A percentile compares a stretch with the other conserved stretches of the same genome.
Evolutionary conservation across 2,888 invertebrate genomes (phyloP).

Genomic region (Cacoxenus indagator): DNA sequence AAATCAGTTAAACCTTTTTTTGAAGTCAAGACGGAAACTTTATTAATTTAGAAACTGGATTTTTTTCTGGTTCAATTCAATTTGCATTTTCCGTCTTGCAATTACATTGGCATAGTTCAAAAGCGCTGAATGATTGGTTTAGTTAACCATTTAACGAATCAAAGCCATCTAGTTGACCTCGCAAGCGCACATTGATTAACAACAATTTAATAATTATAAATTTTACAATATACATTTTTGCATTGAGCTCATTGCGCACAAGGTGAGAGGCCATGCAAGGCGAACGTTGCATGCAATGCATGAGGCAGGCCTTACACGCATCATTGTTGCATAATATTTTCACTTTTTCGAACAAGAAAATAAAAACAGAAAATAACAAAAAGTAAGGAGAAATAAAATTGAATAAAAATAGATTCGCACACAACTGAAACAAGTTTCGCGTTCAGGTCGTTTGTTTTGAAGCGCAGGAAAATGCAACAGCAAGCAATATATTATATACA

Average conservation of each 20-base stretch:
- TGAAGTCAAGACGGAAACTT: no score
- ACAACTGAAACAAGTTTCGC: constrained; percentile 8
- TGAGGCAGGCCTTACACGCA: not conserved
- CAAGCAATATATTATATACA: not conserved
- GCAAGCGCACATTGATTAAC: constrained; percentile 10
- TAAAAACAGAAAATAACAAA: no score
- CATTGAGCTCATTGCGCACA: constrained; percentile 48
- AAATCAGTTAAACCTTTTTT: no score
- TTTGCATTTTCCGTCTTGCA: no score
- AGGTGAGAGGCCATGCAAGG: constrained; percentile 40
- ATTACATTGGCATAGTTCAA: no score
- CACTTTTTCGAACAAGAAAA: not conserved
- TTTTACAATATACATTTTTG: constrained; percentile 47
- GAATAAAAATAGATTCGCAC: not conserved
- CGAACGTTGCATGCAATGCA: constrained; percentile 5
- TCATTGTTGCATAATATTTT: constrained; percentile 21
- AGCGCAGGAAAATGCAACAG: not conserved
- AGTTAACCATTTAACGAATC: no score
- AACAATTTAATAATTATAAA: constrained; percentile 40
- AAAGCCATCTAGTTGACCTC: not conserved
- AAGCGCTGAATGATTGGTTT: no score
- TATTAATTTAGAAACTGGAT: no score
- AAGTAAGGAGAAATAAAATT: no score
- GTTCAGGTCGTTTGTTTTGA: constrained; percentile 17
- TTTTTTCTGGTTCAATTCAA: no score